Percentiles rank a stretch among this genome's conserved stretches.
Conservation (phyloP, 2,888 invertebrate genomes). For the Philopedon plagiatum region DNA sequence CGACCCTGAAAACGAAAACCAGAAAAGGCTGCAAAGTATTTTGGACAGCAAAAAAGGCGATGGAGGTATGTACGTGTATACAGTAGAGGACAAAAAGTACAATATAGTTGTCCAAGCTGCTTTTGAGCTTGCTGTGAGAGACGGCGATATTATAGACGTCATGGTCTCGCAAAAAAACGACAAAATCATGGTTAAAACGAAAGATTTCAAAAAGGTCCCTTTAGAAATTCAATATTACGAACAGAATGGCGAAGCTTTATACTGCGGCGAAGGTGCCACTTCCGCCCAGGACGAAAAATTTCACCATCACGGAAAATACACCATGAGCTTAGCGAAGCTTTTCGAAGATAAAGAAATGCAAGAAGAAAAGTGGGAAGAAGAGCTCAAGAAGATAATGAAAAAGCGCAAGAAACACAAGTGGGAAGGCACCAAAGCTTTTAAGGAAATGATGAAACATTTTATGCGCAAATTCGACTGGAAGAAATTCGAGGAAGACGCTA, state of each 20-base stretch:
- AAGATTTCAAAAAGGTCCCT: conserved; percentile 82
- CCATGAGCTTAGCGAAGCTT: conserved; percentile 79
- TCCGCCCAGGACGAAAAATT: conserved; percentile 72
- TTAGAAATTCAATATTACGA: conserved; percentile 68
- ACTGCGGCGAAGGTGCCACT: conserved; percentile 80
- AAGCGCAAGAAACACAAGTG: conserved; percentile 64
- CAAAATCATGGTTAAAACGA: conserved; percentile 80
- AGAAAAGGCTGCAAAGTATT: conserved; percentile 75
- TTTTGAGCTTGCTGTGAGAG: conserved; percentile 82
- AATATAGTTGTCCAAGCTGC: conserved; percentile 82
- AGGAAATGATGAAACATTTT: conserved; percentile 76
- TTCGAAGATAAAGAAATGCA: conserved; percentile 84
- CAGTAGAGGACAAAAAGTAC: conserved; percentile 81
- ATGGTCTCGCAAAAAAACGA: conserved; percentile 84
- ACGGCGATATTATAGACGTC: conserved; percentile 83
- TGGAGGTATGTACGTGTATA: conserved; percentile 78
- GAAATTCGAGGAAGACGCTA: conserved; percentile 74
- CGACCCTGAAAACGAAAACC: conserved; percentile 78
- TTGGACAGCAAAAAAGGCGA: conserved; percentile 73
- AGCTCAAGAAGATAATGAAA: conserved; percentile 64
- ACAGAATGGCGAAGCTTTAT: conserved; percentile 68
- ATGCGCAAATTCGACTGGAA: conserved; percentile 78
- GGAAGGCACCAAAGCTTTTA: conserved; percentile 70
- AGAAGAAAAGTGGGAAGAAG: conserved; percentile 76
- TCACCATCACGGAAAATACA: conserved; percentile 72